Conservation (phyloP, 2,888 invertebrate genomes). For the Oasisia sp. region DNA sequence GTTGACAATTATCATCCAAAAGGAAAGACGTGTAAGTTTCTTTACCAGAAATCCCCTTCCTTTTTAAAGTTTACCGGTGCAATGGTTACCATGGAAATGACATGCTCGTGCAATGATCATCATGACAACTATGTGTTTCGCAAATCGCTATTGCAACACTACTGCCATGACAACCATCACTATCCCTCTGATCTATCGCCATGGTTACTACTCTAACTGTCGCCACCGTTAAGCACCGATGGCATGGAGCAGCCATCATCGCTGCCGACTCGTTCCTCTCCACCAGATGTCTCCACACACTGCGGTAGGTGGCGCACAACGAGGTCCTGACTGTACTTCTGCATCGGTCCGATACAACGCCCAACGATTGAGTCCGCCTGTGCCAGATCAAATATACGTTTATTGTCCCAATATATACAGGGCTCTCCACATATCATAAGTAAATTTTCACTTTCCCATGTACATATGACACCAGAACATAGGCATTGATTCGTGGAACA, state of each 20-base stretch:
- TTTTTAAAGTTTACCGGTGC: neutral
- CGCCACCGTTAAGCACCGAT: neutral
- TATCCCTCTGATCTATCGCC: too few species aligned
- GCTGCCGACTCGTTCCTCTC: neutral
- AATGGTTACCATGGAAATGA: neutral
- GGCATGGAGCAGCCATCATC: neutral
- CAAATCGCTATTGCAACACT: neutral
- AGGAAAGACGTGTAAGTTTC: neutral
- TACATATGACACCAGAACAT: too few species aligned
- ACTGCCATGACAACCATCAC: neutral
- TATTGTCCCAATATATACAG: neutral
- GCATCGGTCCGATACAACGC: constrained; percentile 37
- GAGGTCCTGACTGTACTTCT: constrained; percentile 28
- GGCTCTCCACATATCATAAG: too few species aligned
- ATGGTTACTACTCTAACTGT: neutral
- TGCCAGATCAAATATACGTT: neutral
- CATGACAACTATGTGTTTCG: neutral
- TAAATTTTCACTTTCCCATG: too few species aligned
- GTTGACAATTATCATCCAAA: neutral
- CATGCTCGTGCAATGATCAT: neutral
- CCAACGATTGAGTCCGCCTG: constrained; percentile 41
- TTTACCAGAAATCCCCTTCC: neutral
- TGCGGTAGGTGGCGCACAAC: neutral
- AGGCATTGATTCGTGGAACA: too few species aligned
- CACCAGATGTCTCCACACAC: neutral